Conservation (phyloP, 2,888 invertebrate species). For the Malacosoma neustria region DNA sequence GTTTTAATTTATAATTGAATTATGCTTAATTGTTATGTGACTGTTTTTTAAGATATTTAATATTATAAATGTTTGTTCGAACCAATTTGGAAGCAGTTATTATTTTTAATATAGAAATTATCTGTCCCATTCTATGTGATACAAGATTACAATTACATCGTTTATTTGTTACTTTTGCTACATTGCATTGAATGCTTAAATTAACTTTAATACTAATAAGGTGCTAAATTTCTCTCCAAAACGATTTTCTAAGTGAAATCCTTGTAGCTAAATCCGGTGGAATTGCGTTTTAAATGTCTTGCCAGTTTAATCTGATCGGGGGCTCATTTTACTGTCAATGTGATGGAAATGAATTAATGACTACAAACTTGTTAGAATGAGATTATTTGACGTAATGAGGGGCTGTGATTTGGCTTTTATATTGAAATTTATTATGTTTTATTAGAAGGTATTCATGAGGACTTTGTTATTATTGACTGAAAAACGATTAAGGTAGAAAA, state of each 20-base stretch:
- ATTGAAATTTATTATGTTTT: neutral
- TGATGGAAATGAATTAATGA: constrained; percentile 2
- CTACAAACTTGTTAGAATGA: neutral
- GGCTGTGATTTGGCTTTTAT: neutral
- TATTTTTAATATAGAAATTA: neutral
- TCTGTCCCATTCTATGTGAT: neutral
- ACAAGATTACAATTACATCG: too few species aligned
- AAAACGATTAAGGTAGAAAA: neutral
- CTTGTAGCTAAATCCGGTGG: constrained; percentile 1
- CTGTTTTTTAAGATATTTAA: neutral
- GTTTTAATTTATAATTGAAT: too few species aligned
- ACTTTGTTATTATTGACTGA: neutral
- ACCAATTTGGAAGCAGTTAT: neutral
- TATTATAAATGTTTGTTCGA: too few species aligned
- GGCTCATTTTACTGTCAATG: neutral
- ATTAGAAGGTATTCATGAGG: neutral
- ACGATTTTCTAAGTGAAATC: constrained; percentile 1
- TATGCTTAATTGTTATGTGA: too few species aligned
- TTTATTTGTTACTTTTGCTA: too few species aligned
- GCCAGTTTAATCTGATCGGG: neutral
- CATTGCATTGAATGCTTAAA: too few species aligned
- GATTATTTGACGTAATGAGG: neutral
- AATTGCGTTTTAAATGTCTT: constrained; percentile 1
- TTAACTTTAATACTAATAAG: neutral
- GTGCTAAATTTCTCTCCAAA: neutral